phyloP scores from a whole-genome alignment of 2,113 vertebrate species.

The Chaetura pelagica region DNA sequence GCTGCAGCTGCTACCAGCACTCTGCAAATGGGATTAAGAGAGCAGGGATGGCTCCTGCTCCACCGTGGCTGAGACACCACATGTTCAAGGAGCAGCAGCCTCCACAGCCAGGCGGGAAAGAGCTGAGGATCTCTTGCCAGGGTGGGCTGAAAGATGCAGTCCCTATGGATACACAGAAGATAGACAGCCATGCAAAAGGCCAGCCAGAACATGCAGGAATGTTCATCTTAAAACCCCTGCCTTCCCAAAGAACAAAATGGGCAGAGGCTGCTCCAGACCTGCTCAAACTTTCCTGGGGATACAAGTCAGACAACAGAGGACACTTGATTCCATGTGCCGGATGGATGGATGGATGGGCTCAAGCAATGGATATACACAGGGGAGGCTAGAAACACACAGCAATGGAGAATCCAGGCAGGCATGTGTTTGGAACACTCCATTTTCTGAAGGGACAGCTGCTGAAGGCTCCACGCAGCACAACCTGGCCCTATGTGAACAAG shows the following conservation, averaged over 20 bases:
- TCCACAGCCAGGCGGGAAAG: background rate
- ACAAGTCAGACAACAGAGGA: background rate
- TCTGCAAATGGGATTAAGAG: background rate
- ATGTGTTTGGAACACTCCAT: background rate
- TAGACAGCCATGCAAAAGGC: background rate
- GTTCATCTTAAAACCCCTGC: background rate
- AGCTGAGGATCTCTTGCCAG: background rate
- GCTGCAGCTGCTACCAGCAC: background rate
- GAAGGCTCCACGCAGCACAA: background rate
- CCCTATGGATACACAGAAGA: background rate
- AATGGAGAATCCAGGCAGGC: background rate
- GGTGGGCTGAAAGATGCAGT: background rate
- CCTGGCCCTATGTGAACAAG: fast-evolving
- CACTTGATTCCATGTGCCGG: background rate
- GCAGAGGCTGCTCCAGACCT: background rate
- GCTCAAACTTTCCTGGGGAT: background rate
- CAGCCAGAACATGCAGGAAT: background rate
- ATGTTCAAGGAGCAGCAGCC: background rate
- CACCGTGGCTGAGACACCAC: background rate
- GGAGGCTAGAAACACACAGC: background rate
- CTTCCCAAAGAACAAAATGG: background rate
- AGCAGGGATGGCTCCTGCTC: background rate
- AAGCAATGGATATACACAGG: background rate
- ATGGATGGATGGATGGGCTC: background rate
- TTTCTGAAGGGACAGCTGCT: background rate